Evolutionary conservation across 2,113 vertebrate species (phyloP), one percentile per base, ranked within the genome.

Genomic region (Oncorhynchus masou): DNA sequence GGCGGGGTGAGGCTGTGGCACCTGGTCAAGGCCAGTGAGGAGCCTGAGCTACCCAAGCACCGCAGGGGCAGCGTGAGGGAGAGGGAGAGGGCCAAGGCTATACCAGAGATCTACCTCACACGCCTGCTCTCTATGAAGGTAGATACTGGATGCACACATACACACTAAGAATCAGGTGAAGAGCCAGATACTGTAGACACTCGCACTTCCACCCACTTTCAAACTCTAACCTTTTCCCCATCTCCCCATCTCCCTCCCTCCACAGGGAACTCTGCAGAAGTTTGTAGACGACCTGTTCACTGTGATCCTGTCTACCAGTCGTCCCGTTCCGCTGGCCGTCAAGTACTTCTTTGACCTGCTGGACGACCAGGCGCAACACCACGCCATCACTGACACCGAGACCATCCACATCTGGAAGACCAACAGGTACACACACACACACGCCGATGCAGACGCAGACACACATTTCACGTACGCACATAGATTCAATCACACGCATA

Each of bases 341-440:
- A 99, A 99, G 81, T 99, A 99, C 81, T 99, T 99, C 87, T 99
- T 99, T 45, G 97, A 99, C 86, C 91, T 99, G 74, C 87, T 99
- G 82, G 98, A 99, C 24, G 97, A 99, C 80, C 97, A 98, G 85
- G 98, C 98, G 0, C 77, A 87, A 27, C 93, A 96, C 70, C 95
- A 99, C 0, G 94, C 94, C 72, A 99, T 99, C 5, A 79, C 91
- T 0, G 98, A 99, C 91, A 91, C 95, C 0, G 98, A 99, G 86
- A 99, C 98, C 0, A 96, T 99, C 80, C 98, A 99, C 73, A 99
- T 99, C 76, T 99, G 98, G 98, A 99, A 99, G 91, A 99, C 97
- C 79, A 99, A 99, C 92, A 99, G 98, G 98, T 99, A n/a, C 65
- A 19, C 25, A 51, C 70, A 57, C 31, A 34, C 31, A 6, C 31